phyloP scores from a whole-genome alignment of 2,888 invertebrate species.

The Melinaea marsaeus region DNA sequence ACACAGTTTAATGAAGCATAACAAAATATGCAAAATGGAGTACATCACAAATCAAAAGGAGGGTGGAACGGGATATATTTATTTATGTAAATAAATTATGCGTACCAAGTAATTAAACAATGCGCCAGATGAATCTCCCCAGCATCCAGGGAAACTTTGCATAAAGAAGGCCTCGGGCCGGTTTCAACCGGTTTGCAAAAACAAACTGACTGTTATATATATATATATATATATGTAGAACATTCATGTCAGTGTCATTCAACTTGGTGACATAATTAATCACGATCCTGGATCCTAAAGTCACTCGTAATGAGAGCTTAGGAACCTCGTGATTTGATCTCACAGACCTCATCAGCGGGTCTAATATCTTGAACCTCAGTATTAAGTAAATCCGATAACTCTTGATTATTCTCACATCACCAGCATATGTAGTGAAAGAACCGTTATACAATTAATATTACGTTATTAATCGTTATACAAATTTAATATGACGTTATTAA shows the following conservation, averaged over 20 bases:
- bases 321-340: conserved; percentile 61
- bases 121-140: conserved; percentile 56
- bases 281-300: conserved; percentile 59
- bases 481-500: too few relatives aligned
- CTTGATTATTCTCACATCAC: conserved; percentile 42
- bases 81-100: conserved; percentile 76
- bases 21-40: conserved; percentile 65
- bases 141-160: conserved; percentile 61
- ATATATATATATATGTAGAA: conserved; percentile 11
- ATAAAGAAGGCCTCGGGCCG: conserved; percentile 59
- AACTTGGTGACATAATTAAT: conserved; percentile 48
- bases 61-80: conserved; percentile 61
- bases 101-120: conserved; percentile 71
- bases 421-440: conserved; percentile 44
- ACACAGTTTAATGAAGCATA: conserved; percentile 52
- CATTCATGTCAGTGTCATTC: conserved; percentile 38
- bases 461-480: too few relatives aligned
- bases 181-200: conserved; percentile 40
- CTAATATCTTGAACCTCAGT: conserved; percentile 65
- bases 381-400: conserved; percentile 47
- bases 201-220: too few relatives aligned
- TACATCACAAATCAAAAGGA: conserved; percentile 67
- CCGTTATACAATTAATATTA: conserved; percentile 12
- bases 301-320: conserved; percentile 64
- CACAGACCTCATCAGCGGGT: conserved; percentile 63